Evolutionary conservation across 2,113 vertebrate genomes (phyloP), one percentile per base, ranked within the genome.

Genomic region (Rhagologus leucostigma): DNA sequence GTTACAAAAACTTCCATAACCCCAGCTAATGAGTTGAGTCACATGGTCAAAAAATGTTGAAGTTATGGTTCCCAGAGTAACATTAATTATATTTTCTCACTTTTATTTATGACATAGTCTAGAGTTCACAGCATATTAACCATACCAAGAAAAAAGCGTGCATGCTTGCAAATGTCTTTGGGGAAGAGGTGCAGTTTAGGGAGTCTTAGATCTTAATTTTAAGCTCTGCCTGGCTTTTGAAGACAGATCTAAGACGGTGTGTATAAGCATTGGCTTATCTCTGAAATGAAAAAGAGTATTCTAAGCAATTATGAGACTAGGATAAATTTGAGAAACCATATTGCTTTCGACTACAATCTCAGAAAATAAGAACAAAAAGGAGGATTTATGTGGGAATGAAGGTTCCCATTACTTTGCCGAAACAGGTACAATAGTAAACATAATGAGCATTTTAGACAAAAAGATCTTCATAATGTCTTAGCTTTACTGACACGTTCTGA

Each of bases 191-290:
- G 18, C 16, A 85, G 41, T 84, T 93, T 60, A 92, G 49, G 12
- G 33, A 50, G 55, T 57, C 37, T 78, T 81, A 73, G 55, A 75
- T 82, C 56, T 83, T 74, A 60, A 18, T 70, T 84, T 85, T 80
- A 78, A 55, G 59, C 29, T 85, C 29, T 35, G 91, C 56, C n/a
- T 87, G 81, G 33, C 29, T 90, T 96, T 91, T 91, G 77, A 97
- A 93, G 60, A 77, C 64, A 63, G 22, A 73, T 93, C 49, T 65
- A 88, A 88, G 77, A 59, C 37, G 71, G 62, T 89, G 15, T 82
- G 60, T 59, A 84, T 44, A 82, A 82, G 55, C 59, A 81, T 83
- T 92, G 87, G 19, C 35, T 93, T 93, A 85, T 64, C 35, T 85
- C 44, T 29, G 6, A 92, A 87, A 50, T 57, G 33, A 80, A 71